phyloP scores from a whole-genome alignment of 1,140 invertebrate genomes.

The Drosophila bipectinata region DNA sequence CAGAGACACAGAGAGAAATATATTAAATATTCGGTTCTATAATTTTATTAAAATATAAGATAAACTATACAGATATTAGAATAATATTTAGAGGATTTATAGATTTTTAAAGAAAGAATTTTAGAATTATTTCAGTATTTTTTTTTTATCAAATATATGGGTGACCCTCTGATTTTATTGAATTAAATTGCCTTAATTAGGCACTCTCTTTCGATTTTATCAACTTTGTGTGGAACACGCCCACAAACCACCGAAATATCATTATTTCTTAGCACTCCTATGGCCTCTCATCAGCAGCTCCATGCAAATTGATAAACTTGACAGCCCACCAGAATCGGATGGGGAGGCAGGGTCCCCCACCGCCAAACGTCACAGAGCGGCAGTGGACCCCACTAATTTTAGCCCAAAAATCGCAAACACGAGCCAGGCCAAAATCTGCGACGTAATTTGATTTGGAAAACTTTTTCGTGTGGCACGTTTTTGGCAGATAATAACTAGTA shows the following conservation, averaged over 20 bases:
- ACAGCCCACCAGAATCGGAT: background rate
- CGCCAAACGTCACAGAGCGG: constrained; percentile 12
- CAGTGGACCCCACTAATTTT: constrained; percentile 43
- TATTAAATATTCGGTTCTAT: background rate
- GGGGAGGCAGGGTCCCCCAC: background rate
- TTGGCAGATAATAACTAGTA: constrained; percentile 37
- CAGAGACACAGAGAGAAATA: background rate
- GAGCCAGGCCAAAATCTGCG: constrained; percentile 23
- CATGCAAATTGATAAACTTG: constrained; percentile 36
- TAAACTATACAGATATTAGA: no score
- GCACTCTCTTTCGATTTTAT: background rate
- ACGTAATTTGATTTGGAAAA: constrained; percentile 52
- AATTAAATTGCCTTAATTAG: constrained; percentile 15
- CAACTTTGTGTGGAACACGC: constrained; percentile 26
- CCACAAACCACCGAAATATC: constrained; percentile 15
- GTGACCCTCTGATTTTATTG: constrained; percentile 10
- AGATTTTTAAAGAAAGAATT: no score
- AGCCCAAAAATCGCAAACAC: constrained; percentile 35
- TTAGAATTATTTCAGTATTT: background rate
- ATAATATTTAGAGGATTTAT: no score
- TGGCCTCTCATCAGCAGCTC: constrained; percentile 34
- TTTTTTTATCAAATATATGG: background rate
- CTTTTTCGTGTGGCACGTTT: constrained; percentile 42
- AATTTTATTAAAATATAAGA: no score
- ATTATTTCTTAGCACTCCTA: constrained; percentile 38